A percentile compares a stretch with the other conserved stretches of the same genome.
These are phyloP conservation scores for Lithobates pipiens DNA, from an alignment of 2,797 vertebrate species.

Conservation along the genomic window DNA sequence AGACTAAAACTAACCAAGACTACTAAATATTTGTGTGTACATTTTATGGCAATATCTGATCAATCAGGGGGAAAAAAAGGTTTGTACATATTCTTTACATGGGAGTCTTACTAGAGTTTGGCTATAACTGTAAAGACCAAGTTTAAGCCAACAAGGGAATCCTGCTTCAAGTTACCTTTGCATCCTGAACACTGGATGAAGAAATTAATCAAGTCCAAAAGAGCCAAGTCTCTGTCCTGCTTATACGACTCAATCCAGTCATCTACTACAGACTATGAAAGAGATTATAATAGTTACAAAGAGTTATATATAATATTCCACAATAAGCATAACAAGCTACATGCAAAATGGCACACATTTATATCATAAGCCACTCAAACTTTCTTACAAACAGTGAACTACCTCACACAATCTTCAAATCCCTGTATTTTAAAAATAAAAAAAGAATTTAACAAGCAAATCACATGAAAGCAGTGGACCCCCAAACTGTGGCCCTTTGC, in stretches of 20 bases:
- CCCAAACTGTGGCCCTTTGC: too few species aligned
- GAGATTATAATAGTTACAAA: neutral
- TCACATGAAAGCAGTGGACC: too few species aligned
- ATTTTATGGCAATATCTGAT: neutral
- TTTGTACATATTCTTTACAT: neutral
- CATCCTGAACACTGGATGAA: slow-evolving; percentile 99
- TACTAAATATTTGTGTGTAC: neutral
- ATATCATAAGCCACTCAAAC: too few species aligned
- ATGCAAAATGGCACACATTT: neutral
- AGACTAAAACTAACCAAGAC: too few species aligned
- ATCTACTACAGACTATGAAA: slow-evolving; percentile 89
- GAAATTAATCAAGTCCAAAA: slow-evolving; percentile 98
- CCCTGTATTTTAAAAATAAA: too few species aligned
- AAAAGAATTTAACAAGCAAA: too few species aligned
- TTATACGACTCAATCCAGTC: slow-evolving; percentile 99
- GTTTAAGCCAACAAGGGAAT: neutral
- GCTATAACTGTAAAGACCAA: too few species aligned
- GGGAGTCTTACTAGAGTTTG: too few species aligned
- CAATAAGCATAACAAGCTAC: neutral
- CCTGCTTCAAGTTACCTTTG: slow-evolving; percentile 84
- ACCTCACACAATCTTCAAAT: too few species aligned
- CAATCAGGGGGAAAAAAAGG: neutral
- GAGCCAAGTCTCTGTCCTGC: slow-evolving; percentile 96
- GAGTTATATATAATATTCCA: too few species aligned
- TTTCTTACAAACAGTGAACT: too few species aligned